Conservation (phyloP, 2,113 vertebrate species). For the Eulemur rufifrons region DNA sequence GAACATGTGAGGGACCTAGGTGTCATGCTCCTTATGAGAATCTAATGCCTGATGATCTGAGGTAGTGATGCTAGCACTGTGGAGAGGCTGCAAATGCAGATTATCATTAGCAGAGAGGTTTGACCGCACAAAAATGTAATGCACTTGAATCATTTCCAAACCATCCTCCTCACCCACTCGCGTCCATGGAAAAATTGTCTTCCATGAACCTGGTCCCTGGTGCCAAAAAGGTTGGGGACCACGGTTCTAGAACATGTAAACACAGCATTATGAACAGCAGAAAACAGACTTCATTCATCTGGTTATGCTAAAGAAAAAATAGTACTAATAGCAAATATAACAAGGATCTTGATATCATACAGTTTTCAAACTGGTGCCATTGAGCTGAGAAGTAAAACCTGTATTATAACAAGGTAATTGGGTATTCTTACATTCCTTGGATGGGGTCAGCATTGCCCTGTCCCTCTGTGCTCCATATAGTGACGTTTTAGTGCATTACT, state of each 20-base stretch:
- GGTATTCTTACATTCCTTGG: background rate
- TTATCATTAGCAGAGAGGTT: too few species aligned
- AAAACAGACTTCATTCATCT: background rate
- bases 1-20: too few species aligned
- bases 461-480: background rate
- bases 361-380: background rate
- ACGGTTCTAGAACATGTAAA: background rate
- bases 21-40: too few species aligned
- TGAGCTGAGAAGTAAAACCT: background rate
- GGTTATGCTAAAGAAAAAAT: background rate
- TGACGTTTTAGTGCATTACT: background rate
- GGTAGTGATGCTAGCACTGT: too few species aligned
- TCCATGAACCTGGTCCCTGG: too few species aligned
- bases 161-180: too few species aligned
- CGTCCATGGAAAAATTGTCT: too few species aligned
- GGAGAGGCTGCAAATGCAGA: too few species aligned
- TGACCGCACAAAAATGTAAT: too few species aligned
- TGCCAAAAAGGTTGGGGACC: too few species aligned
- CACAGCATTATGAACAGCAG: background rate
- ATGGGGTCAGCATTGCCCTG: background rate
- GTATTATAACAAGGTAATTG: background rate
- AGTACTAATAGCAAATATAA: background rate
- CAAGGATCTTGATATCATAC: background rate
- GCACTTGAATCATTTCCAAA: too few species aligned
- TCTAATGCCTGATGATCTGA: too few species aligned